These are phyloP conservation scores for Oryctes rhinoceros DNA, from an alignment of 1,140 invertebrate species.

Conservation along the genomic window DNA sequence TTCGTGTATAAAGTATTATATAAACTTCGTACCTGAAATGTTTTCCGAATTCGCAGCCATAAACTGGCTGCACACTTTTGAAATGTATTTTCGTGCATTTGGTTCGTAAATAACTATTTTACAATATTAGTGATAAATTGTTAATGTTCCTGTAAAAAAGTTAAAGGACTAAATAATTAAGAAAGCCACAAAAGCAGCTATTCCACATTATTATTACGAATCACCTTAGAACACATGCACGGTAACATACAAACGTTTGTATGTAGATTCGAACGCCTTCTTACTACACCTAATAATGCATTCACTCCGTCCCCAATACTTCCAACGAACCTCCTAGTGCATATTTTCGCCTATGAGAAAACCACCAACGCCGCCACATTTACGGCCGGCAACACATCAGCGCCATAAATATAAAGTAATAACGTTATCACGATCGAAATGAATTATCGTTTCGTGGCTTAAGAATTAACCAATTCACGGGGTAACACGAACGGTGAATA, in stretches of 20 bases:
- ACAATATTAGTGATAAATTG: too few species aligned
- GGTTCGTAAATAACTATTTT: too few species aligned
- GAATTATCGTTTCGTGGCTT: constrained; percentile 30
- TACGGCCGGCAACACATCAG: constrained; percentile 17
- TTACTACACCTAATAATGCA: background rate
- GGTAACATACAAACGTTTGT: background rate
- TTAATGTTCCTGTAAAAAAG: too few species aligned
- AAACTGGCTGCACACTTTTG: too few species aligned
- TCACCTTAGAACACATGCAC: too few species aligned
- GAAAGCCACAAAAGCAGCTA: too few species aligned
- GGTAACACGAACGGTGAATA: background rate
- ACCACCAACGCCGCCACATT: constrained; percentile 15
- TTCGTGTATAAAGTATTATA: too few species aligned
- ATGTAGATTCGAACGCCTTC: background rate
- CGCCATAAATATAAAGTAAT: constrained; percentile 27
- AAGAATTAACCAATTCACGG: constrained; percentile 32
- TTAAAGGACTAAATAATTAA: too few species aligned
- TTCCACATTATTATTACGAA: too few species aligned
- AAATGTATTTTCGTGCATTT: too few species aligned
- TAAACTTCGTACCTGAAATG: too few species aligned
- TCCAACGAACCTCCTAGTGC: background rate
- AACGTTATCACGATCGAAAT: constrained; percentile 32
- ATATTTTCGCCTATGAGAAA: constrained; percentile 2
- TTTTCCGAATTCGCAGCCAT: too few species aligned
- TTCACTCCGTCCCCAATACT: background rate